Percentiles rank a stretch among this genome's conserved stretches.
Conservation (phyloP, 1,140 invertebrate genomes). For the Drosophila athabasca region DNA sequence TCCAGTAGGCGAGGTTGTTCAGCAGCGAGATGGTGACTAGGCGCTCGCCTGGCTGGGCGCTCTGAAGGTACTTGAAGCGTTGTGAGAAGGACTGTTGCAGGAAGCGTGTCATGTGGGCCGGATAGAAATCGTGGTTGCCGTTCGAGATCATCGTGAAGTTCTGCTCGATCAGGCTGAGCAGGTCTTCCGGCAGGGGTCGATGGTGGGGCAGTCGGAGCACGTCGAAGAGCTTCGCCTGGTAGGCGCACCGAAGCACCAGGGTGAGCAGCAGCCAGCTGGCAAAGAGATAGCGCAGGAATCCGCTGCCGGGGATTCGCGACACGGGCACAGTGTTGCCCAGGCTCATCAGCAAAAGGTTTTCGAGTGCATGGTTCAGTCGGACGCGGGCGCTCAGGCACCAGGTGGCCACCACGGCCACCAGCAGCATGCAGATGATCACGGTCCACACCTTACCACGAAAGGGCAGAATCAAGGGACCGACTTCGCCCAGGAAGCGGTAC, state of each 20-base stretch:
- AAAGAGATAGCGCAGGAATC: too few relatives aligned
- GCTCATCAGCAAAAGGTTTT: conserved; percentile 25
- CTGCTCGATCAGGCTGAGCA: conserved; percentile 16
- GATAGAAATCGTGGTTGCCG: conserved; percentile 63
- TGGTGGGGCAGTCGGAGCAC: conserved; percentile 2
- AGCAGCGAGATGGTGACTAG: too few relatives aligned
- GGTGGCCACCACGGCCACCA: too few relatives aligned
- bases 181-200: too few relatives aligned
- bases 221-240: conserved; percentile 63
- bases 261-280: too few relatives aligned
- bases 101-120: conserved; percentile 20
- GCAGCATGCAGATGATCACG: conserved; percentile 17
- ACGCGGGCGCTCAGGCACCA: conserved; percentile 21
- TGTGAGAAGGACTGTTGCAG: too few relatives aligned
- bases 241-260: too few relatives aligned
- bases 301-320: too few relatives aligned
- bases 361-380: conserved; percentile 25
- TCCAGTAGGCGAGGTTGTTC: too few relatives aligned
- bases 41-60: too few relatives aligned
- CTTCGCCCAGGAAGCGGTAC: conserved; percentile 25
- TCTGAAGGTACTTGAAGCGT: too few relatives aligned
- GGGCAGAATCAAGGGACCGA: conserved; percentile 38
- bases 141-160: conserved; percentile 63
- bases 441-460: conserved; percentile 45
- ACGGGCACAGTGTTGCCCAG: conserved; percentile 48